Evolutionary conservation across 2,888 invertebrate genomes (phyloP).

Genomic region (Lathronympha strigana): DNA sequence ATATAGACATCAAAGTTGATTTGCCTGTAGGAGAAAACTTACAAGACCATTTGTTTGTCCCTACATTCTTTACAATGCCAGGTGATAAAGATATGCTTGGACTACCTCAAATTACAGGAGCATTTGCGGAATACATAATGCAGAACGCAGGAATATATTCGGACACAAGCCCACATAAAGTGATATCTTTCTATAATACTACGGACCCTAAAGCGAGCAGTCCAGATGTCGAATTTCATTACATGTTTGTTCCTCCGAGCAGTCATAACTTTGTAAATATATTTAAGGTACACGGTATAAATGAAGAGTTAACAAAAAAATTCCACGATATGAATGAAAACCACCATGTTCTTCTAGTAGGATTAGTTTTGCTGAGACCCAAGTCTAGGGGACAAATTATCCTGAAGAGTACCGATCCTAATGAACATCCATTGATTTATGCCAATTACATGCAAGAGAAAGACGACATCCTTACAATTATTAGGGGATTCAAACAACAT

Average conservation of each 20-base stretch:
- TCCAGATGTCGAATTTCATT: slow-evolving; percentile 66
- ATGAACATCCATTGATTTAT: slow-evolving; percentile 73
- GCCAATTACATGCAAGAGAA: slow-evolving; percentile 86
- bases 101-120: slow-evolving; percentile 55
- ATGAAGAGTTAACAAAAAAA: slow-evolving; percentile 55
- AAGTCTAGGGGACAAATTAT: slow-evolving; percentile 87
- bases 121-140: slow-evolving; percentile 73
- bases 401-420: slow-evolving; percentile 87
- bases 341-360: slow-evolving; percentile 68
- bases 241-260: slow-evolving; percentile 60
- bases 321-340: slow-evolving; percentile 58
- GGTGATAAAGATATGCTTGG: slow-evolving; percentile 54
- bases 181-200: slow-evolving; percentile 64
- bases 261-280: slow-evolving; percentile 57
- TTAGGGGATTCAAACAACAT: slow-evolving; percentile 58
- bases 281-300: slow-evolving; percentile 54
- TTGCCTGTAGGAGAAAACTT: slow-evolving; percentile 80
- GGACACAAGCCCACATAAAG: slow-evolving; percentile 66
- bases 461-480: slow-evolving; percentile 74
- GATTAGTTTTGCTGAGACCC: slow-evolving; percentile 86
- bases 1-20: slow-evolving; percentile 69
- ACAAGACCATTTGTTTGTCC: slow-evolving; percentile 79
- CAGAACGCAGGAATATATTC: slow-evolving; percentile 76
- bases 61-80: slow-evolving; percentile 63
- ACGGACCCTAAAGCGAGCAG: slow-evolving; percentile 56